Conservation (phyloP, 2,113 vertebrate species). For the Antigone vipio region DNA sequence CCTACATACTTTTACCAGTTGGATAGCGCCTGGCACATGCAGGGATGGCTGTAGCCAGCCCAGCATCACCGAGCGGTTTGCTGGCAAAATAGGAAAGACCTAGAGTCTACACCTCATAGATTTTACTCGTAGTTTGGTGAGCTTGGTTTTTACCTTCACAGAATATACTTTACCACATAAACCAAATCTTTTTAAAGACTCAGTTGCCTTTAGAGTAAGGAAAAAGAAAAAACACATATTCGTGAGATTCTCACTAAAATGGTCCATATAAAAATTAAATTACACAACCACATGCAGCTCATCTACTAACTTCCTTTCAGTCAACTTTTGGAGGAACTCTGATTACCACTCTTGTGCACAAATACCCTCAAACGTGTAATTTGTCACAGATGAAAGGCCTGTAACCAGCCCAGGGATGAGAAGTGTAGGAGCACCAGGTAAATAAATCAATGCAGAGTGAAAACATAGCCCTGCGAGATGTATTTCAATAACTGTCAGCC, state of each 20-base stretch:
- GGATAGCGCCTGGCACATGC: rapidly evolving
- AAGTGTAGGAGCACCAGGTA: background rate
- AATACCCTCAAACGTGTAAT: background rate
- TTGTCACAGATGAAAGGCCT: background rate
- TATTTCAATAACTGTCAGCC: background rate
- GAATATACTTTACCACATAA: background rate
- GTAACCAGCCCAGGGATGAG: background rate
- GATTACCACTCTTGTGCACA: background rate
- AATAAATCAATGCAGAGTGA: background rate
- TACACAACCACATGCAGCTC: background rate
- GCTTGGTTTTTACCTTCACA: background rate
- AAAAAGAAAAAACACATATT: background rate
- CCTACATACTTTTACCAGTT: background rate
- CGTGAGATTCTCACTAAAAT: background rate
- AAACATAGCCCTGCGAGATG: background rate
- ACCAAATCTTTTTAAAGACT: background rate
- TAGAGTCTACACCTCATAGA: background rate
- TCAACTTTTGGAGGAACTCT: background rate
- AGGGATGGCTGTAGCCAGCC: background rate
- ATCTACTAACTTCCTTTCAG: background rate
- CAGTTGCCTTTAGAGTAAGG: background rate
- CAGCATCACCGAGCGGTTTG: background rate
- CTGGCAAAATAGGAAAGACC: background rate
- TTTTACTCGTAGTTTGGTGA: background rate
- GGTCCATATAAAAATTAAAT: background rate